Conservation (phyloP, 2,113 vertebrate species). For the Polyodon spathula region DNA sequence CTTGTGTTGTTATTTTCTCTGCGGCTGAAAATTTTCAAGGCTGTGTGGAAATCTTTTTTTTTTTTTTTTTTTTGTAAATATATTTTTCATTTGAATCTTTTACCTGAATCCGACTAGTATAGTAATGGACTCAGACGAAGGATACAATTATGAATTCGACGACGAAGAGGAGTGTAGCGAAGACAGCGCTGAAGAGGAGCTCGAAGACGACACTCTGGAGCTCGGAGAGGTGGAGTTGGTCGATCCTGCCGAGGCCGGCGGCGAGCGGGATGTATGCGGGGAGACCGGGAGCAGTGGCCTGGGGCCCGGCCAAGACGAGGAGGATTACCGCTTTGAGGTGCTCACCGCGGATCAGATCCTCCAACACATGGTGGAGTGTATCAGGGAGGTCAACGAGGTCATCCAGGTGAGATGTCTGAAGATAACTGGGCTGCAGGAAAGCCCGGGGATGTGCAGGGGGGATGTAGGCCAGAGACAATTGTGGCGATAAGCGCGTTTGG, state of each 20-base stretch:
- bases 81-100: constrained; percentile 16
- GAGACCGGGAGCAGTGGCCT: constrained; percentile 76
- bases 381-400: constrained; percentile 92
- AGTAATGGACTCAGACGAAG: constrained; percentile 96
- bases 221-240: constrained; percentile 92
- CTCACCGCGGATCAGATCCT: constrained; percentile 94
- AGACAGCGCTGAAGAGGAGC: constrained; percentile 84
- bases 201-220: constrained; percentile 88
- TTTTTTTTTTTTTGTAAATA: constrained; percentile 24
- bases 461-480: too few species aligned
- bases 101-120: constrained; percentile 37
- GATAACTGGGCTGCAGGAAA: too few species aligned
- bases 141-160: constrained; percentile 96
- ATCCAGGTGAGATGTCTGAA: too few species aligned
- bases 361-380: constrained; percentile 98
- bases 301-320: constrained; percentile 81
- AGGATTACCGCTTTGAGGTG: constrained; percentile 96
- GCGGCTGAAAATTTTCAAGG: constrained; percentile 47
- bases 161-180: constrained; percentile 96
- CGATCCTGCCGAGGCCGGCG: constrained; percentile 81
- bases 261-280: constrained; percentile 77
- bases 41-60: constrained; percentile 12
- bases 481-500: too few species aligned
- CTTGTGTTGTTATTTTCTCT: constrained; percentile 76
- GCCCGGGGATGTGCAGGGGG: too few species aligned